Base-by-base conservation (phyloP, 2,113 vertebrate genomes). In the Ellobius talpinus region DNA sequence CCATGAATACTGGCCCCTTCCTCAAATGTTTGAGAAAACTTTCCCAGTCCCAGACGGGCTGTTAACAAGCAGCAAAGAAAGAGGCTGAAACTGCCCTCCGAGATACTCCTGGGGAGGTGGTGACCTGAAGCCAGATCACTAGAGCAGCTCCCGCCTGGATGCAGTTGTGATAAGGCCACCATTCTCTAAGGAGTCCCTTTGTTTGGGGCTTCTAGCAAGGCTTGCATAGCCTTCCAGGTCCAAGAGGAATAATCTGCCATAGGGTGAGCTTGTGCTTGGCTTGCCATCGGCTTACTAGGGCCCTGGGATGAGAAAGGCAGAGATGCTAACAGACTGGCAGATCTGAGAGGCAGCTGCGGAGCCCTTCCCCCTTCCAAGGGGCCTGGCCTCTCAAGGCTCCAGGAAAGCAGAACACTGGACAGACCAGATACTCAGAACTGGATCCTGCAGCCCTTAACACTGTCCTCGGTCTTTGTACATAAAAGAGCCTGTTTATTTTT, bases 381-480 rank as follows among this genome's bases (percentile, higher is more conserved):
- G 39, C 52, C 77, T 4, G 77, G 31, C 26, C 82, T 58, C 85
- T 96, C 96, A 50, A 9, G 76, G 93, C 29, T 95, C 58, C 65
- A 33, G 86, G 88, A 63, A 52, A 66, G 85, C 65, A 96, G 89
- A 96, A 78, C 96, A 97, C 97, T 93, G 55, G 24, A 89, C 96
- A 93, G 76, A 90, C 96, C 87, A 94, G 98, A 97, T 93, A 55
- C 47, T 95, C 78, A 96, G 95, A 98, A 98, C 98, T 97, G 97
- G 96, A 89, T 98, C 98, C 98, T 97, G 97, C 96, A 97, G 97
- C 97, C 96, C 96, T 94, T 95, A 96, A 97, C 95, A 89, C 95
- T 96, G 96, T 98, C 98, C 97, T 96, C 45, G 97, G 97, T 95
- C 90, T 97, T 97, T 97, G 98, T 98, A 98, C 98, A 98, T 98